A percentile compares a stretch with the other conserved stretches of the same genome.
Conservation (phyloP, 2,888 invertebrate genomes). For the Drosophila rubida region DNA sequence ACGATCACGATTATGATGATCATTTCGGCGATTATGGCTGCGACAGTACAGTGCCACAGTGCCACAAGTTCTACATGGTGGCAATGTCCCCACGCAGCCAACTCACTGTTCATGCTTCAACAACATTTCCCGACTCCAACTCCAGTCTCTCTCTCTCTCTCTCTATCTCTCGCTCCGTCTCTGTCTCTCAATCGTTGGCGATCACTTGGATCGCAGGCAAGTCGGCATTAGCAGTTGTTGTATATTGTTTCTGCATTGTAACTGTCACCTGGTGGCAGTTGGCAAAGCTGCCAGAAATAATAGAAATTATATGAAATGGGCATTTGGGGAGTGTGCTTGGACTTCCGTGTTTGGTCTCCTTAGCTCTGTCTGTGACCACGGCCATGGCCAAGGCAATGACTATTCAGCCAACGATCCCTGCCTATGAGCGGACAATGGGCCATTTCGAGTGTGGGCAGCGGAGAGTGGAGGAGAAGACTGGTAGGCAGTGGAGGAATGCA, state of each 20-base stretch:
- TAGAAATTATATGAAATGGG: slow-evolving; percentile 78
- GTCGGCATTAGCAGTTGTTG: slow-evolving; percentile 58
- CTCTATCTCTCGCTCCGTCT: slow-evolving; percentile 29
- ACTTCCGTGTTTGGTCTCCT: slow-evolving; percentile 69
- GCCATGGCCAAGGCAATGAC: background rate
- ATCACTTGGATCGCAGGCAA: slow-evolving; percentile 18
- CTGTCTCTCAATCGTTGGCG: slow-evolving; percentile 39
- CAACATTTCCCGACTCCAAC: slow-evolving; percentile 38
- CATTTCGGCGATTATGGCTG: slow-evolving; percentile 67
- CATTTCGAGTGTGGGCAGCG: slow-evolving; percentile 43
- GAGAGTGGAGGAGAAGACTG: background rate
- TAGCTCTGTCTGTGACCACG: slow-evolving; percentile 8
- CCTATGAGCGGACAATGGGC: slow-evolving; percentile 62
- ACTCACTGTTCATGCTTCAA: slow-evolving; percentile 37
- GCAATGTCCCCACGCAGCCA: slow-evolving; percentile 59
- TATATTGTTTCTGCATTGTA: slow-evolving; percentile 77
- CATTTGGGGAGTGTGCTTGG: slow-evolving; percentile 73
- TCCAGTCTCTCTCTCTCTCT: slow-evolving; percentile 24
- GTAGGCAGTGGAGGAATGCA: slow-evolving; percentile 24
- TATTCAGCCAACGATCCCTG: background rate
- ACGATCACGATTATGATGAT: slow-evolving; percentile 77
- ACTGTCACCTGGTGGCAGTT: slow-evolving; percentile 77
- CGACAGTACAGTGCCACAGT: slow-evolving; percentile 29
- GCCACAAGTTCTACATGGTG: slow-evolving; percentile 48
- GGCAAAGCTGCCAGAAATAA: slow-evolving; percentile 74